These are phyloP conservation scores for Scelioninae gen. 2 DNA, from an alignment of 2,888 invertebrate genomes.

Conservation along the genomic window DNA sequence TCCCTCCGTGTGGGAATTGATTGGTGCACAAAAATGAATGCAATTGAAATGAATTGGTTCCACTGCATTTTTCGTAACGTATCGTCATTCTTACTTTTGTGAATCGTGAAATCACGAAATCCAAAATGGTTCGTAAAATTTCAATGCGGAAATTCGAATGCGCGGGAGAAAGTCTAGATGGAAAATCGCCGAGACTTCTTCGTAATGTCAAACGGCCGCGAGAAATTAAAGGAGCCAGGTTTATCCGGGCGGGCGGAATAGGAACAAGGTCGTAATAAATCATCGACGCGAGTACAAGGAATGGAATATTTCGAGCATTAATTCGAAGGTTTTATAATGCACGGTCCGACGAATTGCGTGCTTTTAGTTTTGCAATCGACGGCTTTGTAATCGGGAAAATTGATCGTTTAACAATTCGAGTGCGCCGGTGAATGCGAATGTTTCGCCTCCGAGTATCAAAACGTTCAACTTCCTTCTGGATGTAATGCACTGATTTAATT, in stretches of 20 bases:
- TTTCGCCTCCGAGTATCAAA: neutral
- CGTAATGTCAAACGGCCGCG: conserved; percentile 34
- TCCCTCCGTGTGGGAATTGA: no score
- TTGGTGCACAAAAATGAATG: no score
- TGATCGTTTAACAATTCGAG: conserved; percentile 16
- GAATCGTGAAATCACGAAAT: no score
- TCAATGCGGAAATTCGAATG: no score
- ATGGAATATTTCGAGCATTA: conserved; percentile 18
- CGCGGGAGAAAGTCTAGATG: no score
- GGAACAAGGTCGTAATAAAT: conserved; percentile 23
- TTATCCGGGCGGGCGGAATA: neutral
- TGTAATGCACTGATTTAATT: conserved; percentile 17
- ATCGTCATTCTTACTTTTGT: no score
- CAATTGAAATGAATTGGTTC: no score
- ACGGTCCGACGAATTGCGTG: conserved; percentile 3
- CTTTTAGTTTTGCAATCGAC: conserved; percentile 5
- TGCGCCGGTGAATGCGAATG: neutral
- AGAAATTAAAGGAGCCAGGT: conserved; percentile 20
- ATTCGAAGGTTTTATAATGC: conserved; percentile 13
- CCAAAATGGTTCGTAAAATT: no score
- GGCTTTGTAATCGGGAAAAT: conserved; percentile 7
- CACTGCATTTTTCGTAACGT: no score
- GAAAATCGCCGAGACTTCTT: conserved; percentile 26
- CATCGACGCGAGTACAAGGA: conserved; percentile 1
- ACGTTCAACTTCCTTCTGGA: conserved; percentile 6